Base-by-base conservation (phyloP, 2,797 vertebrate genomes). In the Prionace glauca region DNA sequence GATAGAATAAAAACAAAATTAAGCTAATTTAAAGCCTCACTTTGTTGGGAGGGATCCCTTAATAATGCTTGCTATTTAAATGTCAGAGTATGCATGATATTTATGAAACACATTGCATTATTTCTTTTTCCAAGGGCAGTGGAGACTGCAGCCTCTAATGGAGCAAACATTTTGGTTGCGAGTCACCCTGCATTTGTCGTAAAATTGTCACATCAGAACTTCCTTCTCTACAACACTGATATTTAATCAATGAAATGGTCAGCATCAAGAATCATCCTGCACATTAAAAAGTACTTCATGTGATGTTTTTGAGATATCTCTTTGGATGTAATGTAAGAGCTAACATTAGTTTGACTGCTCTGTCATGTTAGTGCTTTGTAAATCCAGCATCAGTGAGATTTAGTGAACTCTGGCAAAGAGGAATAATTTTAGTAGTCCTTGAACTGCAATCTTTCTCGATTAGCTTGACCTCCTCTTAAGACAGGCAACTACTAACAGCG, bases 341-440 rank as follows among this genome's bases (percentile, higher is more conserved):
- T 20, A 74, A 77, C 45, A 74, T 74, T 60, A 60, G 26, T 95
- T 77, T 95, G 93, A 77, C 14, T 72, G 71, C 18, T 77, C 32
- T 95, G 93, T 56, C 71, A 50, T 60, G 14, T 77, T 56, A 95
- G 26, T 77, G 45, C 71, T 77, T 95, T 74, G 93, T 77, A 95
- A 95, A 74, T 29, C 32, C 45, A 26, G 72, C 29, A 95, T 95
- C 32, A 77, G 77, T 95, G 1, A 56, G 77, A 95, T 29, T 94
- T 95, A 60, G 56, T 56, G 93, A 72, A 74, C 45, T 72, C 12
- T 71, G 60, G 93, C 26, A 7, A 50, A 36, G 69, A 45, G 20
- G 45, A 94, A 94, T 94, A 67, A 22, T 94, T 94, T 69, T 69
- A 41, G 41, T 56, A 26, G 32, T 94, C 41, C 20, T 74, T 72